Evolutionary conservation across 2,797 vertebrate genomes (phyloP).

Genomic region (Anabacerthia variegaticeps): DNA sequence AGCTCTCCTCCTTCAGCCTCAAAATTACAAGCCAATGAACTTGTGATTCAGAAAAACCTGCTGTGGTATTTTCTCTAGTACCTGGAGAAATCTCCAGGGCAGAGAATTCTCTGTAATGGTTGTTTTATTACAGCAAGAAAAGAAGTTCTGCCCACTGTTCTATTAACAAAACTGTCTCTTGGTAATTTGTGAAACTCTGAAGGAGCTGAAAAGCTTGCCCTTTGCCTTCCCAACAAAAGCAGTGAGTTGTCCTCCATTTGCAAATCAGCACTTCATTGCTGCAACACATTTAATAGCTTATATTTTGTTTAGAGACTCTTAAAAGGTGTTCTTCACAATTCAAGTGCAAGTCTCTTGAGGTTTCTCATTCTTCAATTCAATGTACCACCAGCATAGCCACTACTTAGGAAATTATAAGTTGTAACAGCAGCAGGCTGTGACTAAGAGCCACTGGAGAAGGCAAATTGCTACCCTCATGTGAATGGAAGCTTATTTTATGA

Average conservation of each 20-base stretch:
- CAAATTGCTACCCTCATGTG: constrained; percentile 1
- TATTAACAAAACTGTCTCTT: not conserved
- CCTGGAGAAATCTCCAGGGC: not conserved
- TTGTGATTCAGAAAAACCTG: not conserved
- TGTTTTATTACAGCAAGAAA: not conserved
- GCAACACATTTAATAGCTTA: not conserved
- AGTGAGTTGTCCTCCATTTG: not conserved
- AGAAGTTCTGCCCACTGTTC: not conserved
- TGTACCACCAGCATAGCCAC: not conserved
- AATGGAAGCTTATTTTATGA: constrained; percentile 8
- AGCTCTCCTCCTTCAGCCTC: not conserved
- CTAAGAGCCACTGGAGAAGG: constrained; percentile 14
- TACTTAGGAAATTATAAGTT: constrained; percentile 35
- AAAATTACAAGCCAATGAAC: not conserved
- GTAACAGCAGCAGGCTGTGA: not conserved
- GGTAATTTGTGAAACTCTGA: not conserved
- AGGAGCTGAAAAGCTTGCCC: not conserved
- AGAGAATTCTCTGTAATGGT: not conserved
- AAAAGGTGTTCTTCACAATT: not conserved
- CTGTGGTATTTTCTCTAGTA: not conserved
- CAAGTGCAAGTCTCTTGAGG: not conserved
- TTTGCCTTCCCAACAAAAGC: not conserved
- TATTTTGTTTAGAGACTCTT: not conserved
- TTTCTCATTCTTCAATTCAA: constrained; percentile 28
- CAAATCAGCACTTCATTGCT: not conserved